These are phyloP conservation scores for Pomatorhinus ruficollis DNA, from an alignment of 2,113 vertebrate species.

Conservation along the genomic window DNA sequence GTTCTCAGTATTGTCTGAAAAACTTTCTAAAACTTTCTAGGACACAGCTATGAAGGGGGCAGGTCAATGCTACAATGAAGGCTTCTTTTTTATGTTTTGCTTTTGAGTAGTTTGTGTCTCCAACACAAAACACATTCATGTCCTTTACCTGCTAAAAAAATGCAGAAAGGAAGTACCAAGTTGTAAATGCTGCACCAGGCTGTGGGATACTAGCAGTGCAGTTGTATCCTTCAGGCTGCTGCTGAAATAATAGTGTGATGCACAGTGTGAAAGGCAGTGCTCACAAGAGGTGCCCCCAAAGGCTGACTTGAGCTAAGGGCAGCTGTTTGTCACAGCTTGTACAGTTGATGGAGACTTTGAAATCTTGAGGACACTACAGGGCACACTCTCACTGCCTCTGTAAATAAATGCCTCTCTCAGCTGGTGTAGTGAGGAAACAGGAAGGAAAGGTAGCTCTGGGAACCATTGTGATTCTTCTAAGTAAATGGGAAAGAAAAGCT, in stretches of 20 bases:
- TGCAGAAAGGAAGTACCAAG: neutral
- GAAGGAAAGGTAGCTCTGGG: neutral
- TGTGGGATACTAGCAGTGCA: neutral
- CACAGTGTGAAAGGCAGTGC: neutral
- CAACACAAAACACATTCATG: no score
- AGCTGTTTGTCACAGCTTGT: neutral
- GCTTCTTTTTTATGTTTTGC: neutral
- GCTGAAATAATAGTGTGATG: neutral
- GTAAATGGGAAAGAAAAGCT: neutral
- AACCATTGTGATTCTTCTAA: neutral
- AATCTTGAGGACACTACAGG: neutral
- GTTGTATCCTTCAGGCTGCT: neutral
- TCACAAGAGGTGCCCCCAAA: accelerated
- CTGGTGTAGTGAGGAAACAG: neutral
- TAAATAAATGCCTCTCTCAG: neutral
- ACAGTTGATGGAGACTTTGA: accelerated
- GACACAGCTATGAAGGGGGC: neutral
- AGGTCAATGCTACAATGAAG: neutral
- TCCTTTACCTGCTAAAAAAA: neutral
- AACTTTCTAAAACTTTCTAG: neutral
- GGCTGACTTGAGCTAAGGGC: neutral
- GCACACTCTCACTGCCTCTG: neutral
- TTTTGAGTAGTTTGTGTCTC: neutral
- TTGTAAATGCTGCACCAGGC: neutral
- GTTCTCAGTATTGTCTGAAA: neutral